A percentile compares a stretch with the other conserved stretches of the same genome.
Conservation (phyloP, 1,140 invertebrate species). For the Gryllus bimaculatus region DNA sequence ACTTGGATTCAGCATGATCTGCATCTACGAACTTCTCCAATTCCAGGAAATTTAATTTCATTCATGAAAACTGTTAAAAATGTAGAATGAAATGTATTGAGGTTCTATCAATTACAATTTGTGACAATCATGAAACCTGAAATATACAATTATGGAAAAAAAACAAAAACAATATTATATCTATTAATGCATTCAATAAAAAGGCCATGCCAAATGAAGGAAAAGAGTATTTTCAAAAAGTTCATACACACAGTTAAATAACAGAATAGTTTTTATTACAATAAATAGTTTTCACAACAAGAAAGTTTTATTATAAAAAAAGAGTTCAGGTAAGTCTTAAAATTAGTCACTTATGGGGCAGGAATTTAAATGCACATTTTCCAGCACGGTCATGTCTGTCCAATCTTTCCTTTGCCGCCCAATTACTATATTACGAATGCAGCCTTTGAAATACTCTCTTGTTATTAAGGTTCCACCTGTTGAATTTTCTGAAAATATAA, state of each 20-base stretch:
- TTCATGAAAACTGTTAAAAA: too few relatives aligned
- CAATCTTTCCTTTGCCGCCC: conserved; percentile 59
- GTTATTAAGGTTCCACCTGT: conserved; percentile 53
- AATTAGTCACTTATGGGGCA: conserved; percentile 49
- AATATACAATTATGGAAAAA: too few relatives aligned
- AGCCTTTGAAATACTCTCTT: conserved; percentile 80
- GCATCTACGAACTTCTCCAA: too few relatives aligned
- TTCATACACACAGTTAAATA: background rate
- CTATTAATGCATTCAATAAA: too few relatives aligned
- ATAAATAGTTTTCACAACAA: conserved; percentile 2
- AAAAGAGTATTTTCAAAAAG: background rate
- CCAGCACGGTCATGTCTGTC: conserved; percentile 69
- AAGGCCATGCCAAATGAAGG: too few relatives aligned
- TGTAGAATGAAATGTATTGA: too few relatives aligned
- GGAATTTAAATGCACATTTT: conserved; percentile 76
- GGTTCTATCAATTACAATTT: too few relatives aligned
- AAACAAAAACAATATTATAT: too few relatives aligned
- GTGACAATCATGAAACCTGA: too few relatives aligned
- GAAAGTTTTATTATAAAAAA: background rate
- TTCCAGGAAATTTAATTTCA: too few relatives aligned
- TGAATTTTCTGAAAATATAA: conserved; percentile 47
- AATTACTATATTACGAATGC: conserved; percentile 75
- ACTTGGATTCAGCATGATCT: too few relatives aligned
- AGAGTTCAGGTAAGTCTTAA: background rate
- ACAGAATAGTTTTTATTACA: background rate